phyloP scores from a whole-genome alignment of 2,888 invertebrate species.

The Sericinus montela region DNA sequence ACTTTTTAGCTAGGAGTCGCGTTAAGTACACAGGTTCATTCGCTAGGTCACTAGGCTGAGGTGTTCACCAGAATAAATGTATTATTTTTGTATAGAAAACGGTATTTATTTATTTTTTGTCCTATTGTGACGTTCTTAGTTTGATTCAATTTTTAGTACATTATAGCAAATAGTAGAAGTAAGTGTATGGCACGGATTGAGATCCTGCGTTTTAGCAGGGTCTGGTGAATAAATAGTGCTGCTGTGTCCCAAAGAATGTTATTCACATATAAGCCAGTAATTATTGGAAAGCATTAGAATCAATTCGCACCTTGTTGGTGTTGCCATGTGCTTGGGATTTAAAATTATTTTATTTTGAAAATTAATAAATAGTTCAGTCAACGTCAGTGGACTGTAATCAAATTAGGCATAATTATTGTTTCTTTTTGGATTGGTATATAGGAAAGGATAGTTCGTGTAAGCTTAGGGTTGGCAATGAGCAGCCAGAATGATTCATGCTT shows the following conservation, averaged over 20 bases:
- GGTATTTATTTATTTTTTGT: conserved; percentile 75
- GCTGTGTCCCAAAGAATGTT: conserved; percentile 75
- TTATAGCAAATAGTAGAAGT: conserved; percentile 64
- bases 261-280: conserved; percentile 52
- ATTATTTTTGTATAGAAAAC: conserved; percentile 74
- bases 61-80: conserved; percentile 71
- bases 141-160: conserved; percentile 41
- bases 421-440: conserved; percentile 53
- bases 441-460: conserved; percentile 44
- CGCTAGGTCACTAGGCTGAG: conserved; percentile 57
- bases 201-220: conserved; percentile 74
- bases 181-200: conserved; percentile 67
- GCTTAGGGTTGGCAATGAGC: conserved; percentile 51
- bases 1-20: conserved; percentile 26
- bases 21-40: conserved; percentile 23
- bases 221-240: conserved; percentile 63
- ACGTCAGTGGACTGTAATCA: conserved; percentile 36
- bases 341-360: conserved; percentile 26
- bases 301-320: conserved; percentile 30
- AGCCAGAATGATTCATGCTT: conserved; percentile 31
- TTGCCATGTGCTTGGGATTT: conserved; percentile 42
- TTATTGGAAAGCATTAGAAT: conserved; percentile 39
- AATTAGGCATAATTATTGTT: conserved; percentile 38
- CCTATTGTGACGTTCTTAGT: conserved; percentile 54
- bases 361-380: conserved; percentile 34